Evolutionary conservation across 2,113 vertebrate genomes (phyloP).

Genomic region (Ochotona curzoniae): DNA sequence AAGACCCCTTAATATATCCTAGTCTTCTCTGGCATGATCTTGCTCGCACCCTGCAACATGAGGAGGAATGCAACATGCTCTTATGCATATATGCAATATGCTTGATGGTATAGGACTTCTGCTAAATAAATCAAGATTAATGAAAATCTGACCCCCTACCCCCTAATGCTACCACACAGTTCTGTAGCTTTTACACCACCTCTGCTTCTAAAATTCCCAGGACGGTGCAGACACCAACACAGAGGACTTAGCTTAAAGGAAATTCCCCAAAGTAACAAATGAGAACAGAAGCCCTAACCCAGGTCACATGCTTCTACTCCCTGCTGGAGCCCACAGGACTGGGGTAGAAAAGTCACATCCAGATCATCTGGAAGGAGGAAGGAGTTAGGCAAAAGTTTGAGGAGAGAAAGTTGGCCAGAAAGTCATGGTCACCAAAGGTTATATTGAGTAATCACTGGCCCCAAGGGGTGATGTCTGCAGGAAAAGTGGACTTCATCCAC

Average conservation of each 20-base stretch:
- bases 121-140: not conserved
- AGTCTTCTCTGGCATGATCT: too few relatives aligned
- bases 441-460: not conserved
- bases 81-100: not conserved
- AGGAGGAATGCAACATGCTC: not conserved
- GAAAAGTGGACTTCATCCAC: not conserved
- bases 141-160: not conserved
- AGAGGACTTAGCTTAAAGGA: not conserved
- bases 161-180: not conserved
- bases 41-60: too few relatives aligned
- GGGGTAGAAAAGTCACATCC: not conserved
- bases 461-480: not conserved
- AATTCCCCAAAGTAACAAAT: not conserved
- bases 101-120: not conserved
- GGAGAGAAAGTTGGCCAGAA: not conserved
- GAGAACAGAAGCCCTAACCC: not conserved
- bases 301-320: not conserved
- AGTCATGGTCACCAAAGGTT: not conserved
- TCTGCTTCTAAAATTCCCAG: constrained; percentile 16
- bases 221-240: not conserved
- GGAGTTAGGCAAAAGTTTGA: not conserved
- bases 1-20: too few relatives aligned
- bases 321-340: not conserved
- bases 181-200: not conserved
- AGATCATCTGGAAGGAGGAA: not conserved